Percentiles rank a stretch among this genome's conserved stretches.
phyloP scores from a whole-genome alignment of 2,113 vertebrate species.

The Chaetura pelagica region DNA sequence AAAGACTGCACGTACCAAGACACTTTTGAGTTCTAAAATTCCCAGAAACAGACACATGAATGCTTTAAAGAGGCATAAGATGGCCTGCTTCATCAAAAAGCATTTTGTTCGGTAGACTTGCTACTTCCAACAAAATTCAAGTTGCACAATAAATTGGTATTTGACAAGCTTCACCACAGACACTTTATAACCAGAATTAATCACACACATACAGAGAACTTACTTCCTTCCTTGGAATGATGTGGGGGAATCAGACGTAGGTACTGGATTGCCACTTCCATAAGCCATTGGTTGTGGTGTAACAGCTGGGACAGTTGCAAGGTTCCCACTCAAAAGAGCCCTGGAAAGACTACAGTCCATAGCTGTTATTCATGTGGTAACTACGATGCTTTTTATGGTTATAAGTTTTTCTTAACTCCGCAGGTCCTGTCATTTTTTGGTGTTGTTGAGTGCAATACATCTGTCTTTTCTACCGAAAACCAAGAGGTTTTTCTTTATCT shows the following conservation, averaged over 20 bases:
- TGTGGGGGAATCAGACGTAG: background rate
- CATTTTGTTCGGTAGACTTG: background rate
- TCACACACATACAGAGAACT: constrained; percentile 27
- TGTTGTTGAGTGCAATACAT: background rate
- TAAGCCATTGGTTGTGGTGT: constrained; percentile 42
- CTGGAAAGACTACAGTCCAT: constrained; percentile 66
- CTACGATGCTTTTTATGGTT: background rate
- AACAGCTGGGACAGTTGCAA: constrained; percentile 13
- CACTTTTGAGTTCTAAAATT: background rate
- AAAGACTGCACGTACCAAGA: background rate
- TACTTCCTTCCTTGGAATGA: constrained; percentile 80
- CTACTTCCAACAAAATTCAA: background rate
- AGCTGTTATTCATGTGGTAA: background rate
- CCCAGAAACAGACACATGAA: background rate
- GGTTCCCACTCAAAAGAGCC: constrained; percentile 22
- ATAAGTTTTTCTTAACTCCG: background rate
- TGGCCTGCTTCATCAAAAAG: background rate
- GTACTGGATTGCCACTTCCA: constrained; percentile 37
- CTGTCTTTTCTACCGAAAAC: background rate
- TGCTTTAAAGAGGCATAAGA: background rate
- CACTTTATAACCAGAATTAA: background rate
- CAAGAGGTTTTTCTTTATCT: background rate
- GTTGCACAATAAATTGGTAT: background rate
- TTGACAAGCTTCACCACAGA: background rate
- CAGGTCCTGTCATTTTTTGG: background rate